Evolutionary conservation across 2,113 vertebrate genomes (phyloP).

Genomic region (Ramphastos sulfuratus): DNA sequence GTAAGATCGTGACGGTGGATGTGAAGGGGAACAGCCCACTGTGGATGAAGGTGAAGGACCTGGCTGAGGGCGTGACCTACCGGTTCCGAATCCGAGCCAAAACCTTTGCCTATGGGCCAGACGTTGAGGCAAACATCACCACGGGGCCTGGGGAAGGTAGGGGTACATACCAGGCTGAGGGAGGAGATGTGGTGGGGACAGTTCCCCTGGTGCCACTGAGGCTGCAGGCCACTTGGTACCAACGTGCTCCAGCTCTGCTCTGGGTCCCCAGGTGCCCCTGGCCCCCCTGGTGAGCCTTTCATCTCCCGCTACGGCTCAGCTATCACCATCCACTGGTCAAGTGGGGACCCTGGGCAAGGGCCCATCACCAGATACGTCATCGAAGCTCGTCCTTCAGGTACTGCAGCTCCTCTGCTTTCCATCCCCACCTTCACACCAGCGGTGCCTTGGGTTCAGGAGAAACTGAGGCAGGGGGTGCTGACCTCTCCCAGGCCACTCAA

Average conservation of each 20-base stretch:
- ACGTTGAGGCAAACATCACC: conserved; percentile 95
- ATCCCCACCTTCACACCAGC: accelerated
- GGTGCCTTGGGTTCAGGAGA: background rate
- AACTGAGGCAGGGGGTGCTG: background rate
- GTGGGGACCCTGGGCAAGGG: conserved; percentile 89
- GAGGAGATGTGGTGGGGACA: background rate
- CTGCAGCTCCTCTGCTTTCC: background rate
- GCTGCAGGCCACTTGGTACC: background rate
- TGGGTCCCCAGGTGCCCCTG: conserved; percentile 85
- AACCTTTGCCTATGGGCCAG: conserved; percentile 93
- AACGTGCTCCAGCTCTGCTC: background rate
- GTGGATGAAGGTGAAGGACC: conserved; percentile 96
- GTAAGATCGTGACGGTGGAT: conserved; percentile 96
- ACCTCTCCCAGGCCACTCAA: background rate
- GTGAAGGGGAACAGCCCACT: conserved; percentile 90
- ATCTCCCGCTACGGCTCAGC: conserved; percentile 91
- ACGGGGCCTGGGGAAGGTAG: conserved; percentile 95
- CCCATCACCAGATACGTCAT: conserved; percentile 95
- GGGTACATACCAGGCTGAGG: accelerated
- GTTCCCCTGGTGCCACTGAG: accelerated
- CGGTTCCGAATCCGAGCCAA: conserved; percentile 91
- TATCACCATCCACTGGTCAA: conserved; percentile 96
- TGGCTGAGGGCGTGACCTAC: conserved; percentile 90
- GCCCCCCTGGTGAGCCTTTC: conserved; percentile 91
- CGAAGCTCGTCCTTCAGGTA: conserved; percentile 96